Evolutionary conservation across 1,140 invertebrate species (phyloP).

Genomic region (Drosophila malerkotliana): DNA sequence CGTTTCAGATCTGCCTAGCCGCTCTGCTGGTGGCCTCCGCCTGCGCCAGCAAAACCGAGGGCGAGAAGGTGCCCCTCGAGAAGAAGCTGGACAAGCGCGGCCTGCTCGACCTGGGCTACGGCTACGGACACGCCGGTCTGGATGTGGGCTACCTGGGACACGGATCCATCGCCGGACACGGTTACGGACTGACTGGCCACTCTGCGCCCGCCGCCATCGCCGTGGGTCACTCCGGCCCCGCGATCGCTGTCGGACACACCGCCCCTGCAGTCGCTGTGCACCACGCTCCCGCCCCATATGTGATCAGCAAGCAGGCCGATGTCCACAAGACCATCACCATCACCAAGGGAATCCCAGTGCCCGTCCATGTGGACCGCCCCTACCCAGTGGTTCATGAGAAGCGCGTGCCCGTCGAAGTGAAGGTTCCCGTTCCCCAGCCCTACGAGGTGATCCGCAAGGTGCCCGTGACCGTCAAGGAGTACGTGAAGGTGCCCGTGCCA

Average conservation of each 20-base stretch:
- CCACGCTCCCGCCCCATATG: constrained; percentile 68
- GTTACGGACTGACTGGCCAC: constrained; percentile 65
- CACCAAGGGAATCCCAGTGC: constrained; percentile 88
- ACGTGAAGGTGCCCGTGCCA: constrained; percentile 88
- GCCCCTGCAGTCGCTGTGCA: constrained; percentile 60
- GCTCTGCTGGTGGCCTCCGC: constrained; percentile 89
- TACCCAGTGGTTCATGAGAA: constrained; percentile 87
- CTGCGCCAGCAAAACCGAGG: constrained; percentile 84
- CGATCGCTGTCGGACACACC: constrained; percentile 32
- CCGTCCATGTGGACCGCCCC: constrained; percentile 87
- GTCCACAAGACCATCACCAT: constrained; percentile 90
- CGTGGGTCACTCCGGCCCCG: constrained; percentile 61
- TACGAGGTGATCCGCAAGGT: constrained; percentile 89
- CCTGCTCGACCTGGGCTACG: constrained; percentile 86
- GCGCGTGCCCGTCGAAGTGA: constrained; percentile 87
- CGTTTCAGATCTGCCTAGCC: constrained; percentile 88
- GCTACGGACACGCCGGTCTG: constrained; percentile 86
- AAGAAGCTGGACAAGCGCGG: constrained; percentile 87
- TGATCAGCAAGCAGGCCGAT: constrained; percentile 85
- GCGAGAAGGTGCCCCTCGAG: constrained; percentile 86
- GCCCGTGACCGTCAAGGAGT: constrained; percentile 88
- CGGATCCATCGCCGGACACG: constrained; percentile 86
- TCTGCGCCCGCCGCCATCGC: constrained; percentile 61
- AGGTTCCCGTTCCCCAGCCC: constrained; percentile 87
- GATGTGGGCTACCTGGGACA: constrained; percentile 88